Evolutionary conservation across 2,113 vertebrate species (phyloP), one percentile per base, ranked within the genome.

Genomic region (Stigmatopora nigra): DNA sequence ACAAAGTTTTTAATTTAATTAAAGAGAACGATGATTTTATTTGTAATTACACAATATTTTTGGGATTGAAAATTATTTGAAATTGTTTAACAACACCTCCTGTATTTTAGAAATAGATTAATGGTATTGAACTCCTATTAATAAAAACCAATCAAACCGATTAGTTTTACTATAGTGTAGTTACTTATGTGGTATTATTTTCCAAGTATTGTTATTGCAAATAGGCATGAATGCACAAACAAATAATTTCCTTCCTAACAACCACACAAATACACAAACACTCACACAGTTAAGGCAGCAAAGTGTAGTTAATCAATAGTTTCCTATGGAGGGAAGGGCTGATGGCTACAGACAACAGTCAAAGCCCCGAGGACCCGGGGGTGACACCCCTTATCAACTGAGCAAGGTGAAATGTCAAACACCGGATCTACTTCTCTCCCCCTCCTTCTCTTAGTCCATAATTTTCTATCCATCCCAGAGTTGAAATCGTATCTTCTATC

Each of bases 331-430:
- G 84, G 82, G 80, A 77, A 78, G 81, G 73, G 83, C 73, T 80
- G 83, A 86, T 85, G 82, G 80, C 81, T 81, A 82, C 81, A 84
- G 80, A 84, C 81, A 85, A 78, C 83, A 87, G 82, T 84, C 74
- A 81, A 86, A 86, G 84, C 84, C 86, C 82, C 48, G 71, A 83
- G 85, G 84, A 88, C 80, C 80, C 71, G 81, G 78, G 82, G 82
- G 85, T 87, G 87, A 87, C 84, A 88, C 82, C 82, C 78, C 85
- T 88, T 83, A 88, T 89, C 87, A 88, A 84, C 78, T 86, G 77
- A 84, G 82, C 82, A 86, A 84, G 84, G 85, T 89, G 85, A 89
- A 89, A 83, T 84, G 83, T 87, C 85, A 88, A 86, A 87, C 84
- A 87, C 76, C 86, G 84, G 83, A 87, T 86, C 82, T 86, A 78